Evolutionary conservation across 2,888 invertebrate genomes (phyloP).

Genomic region (Trissolcus japonicus): DNA sequence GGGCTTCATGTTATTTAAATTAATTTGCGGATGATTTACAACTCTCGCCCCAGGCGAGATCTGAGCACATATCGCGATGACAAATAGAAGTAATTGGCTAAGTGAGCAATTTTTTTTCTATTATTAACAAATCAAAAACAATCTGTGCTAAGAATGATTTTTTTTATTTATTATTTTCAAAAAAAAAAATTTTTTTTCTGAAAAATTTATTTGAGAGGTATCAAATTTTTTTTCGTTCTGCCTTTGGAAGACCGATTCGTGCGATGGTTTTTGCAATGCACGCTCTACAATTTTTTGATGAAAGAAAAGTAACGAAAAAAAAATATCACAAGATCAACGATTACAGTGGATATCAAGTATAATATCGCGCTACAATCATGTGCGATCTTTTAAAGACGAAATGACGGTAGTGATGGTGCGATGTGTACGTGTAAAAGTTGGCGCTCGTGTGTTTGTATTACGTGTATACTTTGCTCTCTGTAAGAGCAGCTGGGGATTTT

Average conservation of each 20-base stretch:
- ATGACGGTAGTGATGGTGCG: constrained; percentile 54
- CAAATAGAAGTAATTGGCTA: constrained; percentile 25
- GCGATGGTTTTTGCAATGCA: constrained; percentile 24
- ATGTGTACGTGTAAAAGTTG: constrained; percentile 48
- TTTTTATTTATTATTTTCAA: too few relatives aligned
- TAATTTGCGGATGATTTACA: constrained; percentile 47
- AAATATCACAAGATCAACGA: constrained; percentile 36
- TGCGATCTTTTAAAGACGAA: constrained; percentile 42
- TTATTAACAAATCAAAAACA: not conserved
- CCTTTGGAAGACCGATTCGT: not conserved
- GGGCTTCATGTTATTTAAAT: constrained; percentile 32
- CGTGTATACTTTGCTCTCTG: constrained; percentile 29
- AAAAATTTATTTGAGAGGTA: not conserved
- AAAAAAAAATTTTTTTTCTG: not conserved
- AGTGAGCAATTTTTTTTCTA: not conserved
- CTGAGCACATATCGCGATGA: constrained; percentile 13
- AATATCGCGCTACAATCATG: constrained; percentile 50
- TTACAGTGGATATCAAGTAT: constrained; percentile 48
- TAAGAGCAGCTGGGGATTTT: constrained; percentile 38
- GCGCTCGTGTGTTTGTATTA: constrained; percentile 52
- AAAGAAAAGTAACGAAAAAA: constrained; percentile 5
- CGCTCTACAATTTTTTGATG: constrained; percentile 29
- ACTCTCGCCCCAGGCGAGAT: not conserved
- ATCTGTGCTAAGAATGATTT: too few relatives aligned
- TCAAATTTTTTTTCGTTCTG: not conserved